Percentiles rank a stretch among this genome's conserved stretches.
Conservation (phyloP, 2,888 invertebrate species). For the Drosophila borealis region DNA sequence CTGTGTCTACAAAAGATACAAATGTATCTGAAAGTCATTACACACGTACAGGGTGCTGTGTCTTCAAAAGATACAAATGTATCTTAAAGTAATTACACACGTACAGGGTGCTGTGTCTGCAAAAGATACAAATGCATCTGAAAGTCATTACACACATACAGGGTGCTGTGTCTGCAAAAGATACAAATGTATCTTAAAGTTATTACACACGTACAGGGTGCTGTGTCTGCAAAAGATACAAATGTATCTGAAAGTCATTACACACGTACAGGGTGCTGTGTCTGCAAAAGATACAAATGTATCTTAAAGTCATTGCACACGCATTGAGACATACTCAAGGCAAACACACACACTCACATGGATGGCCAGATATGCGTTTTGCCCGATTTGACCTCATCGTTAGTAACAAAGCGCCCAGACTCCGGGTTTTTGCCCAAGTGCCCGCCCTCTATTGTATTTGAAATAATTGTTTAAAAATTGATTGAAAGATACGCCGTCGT, state of each 20-base stretch:
- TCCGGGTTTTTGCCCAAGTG: constrained; percentile 13
- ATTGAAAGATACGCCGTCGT: constrained; percentile 55
- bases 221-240: constrained; percentile 1
- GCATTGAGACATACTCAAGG: constrained; percentile 16
- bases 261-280: too few species aligned
- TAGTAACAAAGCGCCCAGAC: constrained; percentile 10
- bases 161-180: constrained; percentile 2
- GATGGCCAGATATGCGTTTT: background rate
- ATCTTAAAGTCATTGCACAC: constrained; percentile 45
- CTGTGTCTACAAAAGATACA: too few species aligned
- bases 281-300: constrained; percentile 35
- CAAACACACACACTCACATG: constrained; percentile 3
- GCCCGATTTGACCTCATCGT: constrained; percentile 51
- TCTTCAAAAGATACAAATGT: too few species aligned
- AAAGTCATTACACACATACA: too few species aligned
- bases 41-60: too few species aligned
- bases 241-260: background rate
- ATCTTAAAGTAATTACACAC: too few species aligned
- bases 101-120: too few species aligned
- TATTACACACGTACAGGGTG: background rate
- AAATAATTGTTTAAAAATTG: constrained; percentile 31
- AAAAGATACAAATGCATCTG: too few species aligned
- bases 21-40: too few species aligned
- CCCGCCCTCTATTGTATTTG: constrained; percentile 35
- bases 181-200: background rate